These are phyloP conservation scores for Coreoperca whiteheadi DNA, from an alignment of 2,113 vertebrate species.

Conservation along the genomic window DNA sequence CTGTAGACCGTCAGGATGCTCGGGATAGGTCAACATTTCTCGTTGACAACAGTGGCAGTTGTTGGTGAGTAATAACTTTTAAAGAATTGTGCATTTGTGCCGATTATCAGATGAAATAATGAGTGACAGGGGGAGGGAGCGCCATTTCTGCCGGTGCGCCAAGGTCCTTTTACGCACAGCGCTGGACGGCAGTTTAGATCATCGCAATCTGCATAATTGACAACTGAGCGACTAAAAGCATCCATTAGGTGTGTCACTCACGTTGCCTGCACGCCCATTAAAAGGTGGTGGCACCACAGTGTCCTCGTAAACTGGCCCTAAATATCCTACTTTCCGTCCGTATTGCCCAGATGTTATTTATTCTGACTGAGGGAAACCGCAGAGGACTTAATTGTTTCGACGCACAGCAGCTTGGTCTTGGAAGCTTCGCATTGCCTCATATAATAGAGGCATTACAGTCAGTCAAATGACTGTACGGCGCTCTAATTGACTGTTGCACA, in stretches of 20 bases:
- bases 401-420: slow-evolving; percentile 5
- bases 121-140: background rate
- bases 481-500: slow-evolving; percentile 28
- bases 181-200: slow-evolving; percentile 10
- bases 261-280: slow-evolving; percentile 7
- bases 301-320: slow-evolving; percentile 26
- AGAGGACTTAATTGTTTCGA: slow-evolving; percentile 30
- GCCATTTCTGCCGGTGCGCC: background rate
- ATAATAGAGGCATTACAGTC: slow-evolving; percentile 24
- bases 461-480: background rate
- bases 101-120: background rate
- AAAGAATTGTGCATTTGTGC: background rate
- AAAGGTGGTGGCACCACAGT: slow-evolving; percentile 33
- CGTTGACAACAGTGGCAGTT: slow-evolving; percentile 43
- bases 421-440: slow-evolving; percentile 18
- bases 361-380: slow-evolving; percentile 44
- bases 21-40: slow-evolving; percentile 20
- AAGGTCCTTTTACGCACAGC: slow-evolving; percentile 47
- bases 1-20: slow-evolving; percentile 61
- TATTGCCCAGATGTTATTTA: slow-evolving; percentile 34
- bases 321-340: slow-evolving; percentile 47
- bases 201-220: slow-evolving; percentile 40
- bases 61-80: slow-evolving; percentile 61
- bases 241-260: slow-evolving; percentile 55
- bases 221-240: slow-evolving; percentile 30